Evolutionary conservation across 2,888 invertebrate genomes (phyloP).

Genomic region (Acanthosepion pharaonis): DNA sequence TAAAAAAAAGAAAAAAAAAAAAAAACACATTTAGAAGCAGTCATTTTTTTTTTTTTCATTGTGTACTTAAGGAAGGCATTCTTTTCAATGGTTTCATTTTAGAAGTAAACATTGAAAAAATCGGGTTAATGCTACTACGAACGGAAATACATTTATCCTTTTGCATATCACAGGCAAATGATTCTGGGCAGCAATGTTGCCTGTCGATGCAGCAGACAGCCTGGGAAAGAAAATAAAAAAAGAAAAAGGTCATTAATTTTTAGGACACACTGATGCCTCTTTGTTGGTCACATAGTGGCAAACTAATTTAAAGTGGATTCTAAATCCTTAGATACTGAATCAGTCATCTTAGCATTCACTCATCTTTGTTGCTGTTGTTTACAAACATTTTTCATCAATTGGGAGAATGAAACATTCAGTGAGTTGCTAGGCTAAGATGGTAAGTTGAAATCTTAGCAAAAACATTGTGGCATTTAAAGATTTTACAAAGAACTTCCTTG

Average conservation of each 20-base stretch:
- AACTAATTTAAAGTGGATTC: neutral
- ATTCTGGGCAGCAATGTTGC: conserved; percentile 69
- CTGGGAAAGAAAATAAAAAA: conserved; percentile 49
- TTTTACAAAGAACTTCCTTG: too few relatives aligned
- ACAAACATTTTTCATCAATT: too few relatives aligned
- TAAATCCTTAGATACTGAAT: too few relatives aligned
- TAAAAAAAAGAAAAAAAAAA: too few relatives aligned
- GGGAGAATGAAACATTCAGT: too few relatives aligned
- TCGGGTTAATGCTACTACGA: neutral
- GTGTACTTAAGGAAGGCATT: neutral
- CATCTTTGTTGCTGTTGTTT: too few relatives aligned
- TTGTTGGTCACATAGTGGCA: neutral
- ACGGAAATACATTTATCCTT: conserved; percentile 48
- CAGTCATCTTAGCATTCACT: too few relatives aligned
- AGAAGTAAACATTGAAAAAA: neutral
- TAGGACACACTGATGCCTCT: neutral
- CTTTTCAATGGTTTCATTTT: neutral
- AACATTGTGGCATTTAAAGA: too few relatives aligned
- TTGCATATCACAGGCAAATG: conserved; percentile 60
- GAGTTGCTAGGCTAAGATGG: too few relatives aligned
- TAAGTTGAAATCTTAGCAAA: too few relatives aligned
- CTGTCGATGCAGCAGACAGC: conserved; percentile 70
- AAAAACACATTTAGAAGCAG: neutral
- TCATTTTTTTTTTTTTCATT: neutral
- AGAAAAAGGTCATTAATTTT: neutral